A percentile compares a stretch with the other conserved stretches of the same genome.
These are phyloP conservation scores for Axis porcinus DNA, from an alignment of 2,113 vertebrate species.

Conservation along the genomic window DNA sequence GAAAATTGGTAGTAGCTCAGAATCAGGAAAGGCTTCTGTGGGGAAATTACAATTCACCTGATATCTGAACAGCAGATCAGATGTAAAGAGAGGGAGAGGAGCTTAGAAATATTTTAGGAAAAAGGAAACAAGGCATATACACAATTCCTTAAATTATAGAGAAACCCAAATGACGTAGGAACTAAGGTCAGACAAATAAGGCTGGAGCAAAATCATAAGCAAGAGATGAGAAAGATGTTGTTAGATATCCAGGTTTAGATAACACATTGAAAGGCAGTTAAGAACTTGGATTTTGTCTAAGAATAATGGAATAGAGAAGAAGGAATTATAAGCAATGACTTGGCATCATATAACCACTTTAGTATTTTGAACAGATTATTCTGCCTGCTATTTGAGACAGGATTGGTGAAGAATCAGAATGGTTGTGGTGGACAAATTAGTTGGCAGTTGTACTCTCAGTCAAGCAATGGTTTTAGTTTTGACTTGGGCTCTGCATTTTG, in stretches of 20 bases:
- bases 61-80: background rate
- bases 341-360: background rate
- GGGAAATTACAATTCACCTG: background rate
- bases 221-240: background rate
- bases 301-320: background rate
- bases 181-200: background rate
- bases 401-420: background rate
- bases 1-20: background rate
- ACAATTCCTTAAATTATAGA: background rate
- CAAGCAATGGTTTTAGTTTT: background rate
- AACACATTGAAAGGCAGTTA: background rate
- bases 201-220: background rate
- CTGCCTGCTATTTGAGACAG: background rate
- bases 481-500: background rate
- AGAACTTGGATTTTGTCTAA: background rate
- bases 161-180: background rate
- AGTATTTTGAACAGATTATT: slow-evolving; percentile 21
- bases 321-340: background rate
- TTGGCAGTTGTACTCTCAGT: background rate
- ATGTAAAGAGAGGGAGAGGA: background rate
- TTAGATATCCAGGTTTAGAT: background rate
- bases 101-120: background rate
- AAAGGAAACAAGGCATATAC: background rate
- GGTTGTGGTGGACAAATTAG: background rate
- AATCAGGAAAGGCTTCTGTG: background rate